Evolutionary conservation across 2,888 invertebrate species (phyloP), one percentile per base, ranked within the genome.

Genomic region (Apamea epomidion): DNA sequence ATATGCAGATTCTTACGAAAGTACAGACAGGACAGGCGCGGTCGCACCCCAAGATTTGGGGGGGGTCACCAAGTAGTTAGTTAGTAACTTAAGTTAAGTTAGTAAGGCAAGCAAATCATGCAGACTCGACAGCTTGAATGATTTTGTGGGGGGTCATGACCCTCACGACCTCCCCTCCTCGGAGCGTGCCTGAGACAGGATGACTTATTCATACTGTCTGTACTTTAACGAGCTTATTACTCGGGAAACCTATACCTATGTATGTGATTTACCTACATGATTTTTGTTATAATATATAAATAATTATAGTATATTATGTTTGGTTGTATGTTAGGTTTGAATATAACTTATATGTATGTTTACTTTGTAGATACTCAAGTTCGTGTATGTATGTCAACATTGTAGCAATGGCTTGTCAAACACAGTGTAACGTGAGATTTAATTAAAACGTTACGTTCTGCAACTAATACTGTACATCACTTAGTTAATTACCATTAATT

Each of bases 361-460:
- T 37, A 42, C 18, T 32, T 6, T 32, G n/a, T 32, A 21, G n/a
- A 29, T 65, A 51, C 12, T 76, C 67, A 76, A 67, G 37, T 54
- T 64, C 5, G 16, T n/a, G 16, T 21, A 25, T 37, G 78, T 16
- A 21, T 48, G 68, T 42, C 69, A 84, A 84, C 48, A 78, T 64
- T 69, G 79, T 58, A 48, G 29, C 48, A 70, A n/a, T 48, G 48
- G 18, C 69, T 65, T 70, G 69, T 79, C 85, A 81, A 84, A 84
- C 64, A 51, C 21, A 70, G 29, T 37, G 37, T 78, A 65, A 70
- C 37, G 37, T 48, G 42, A 70, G 58, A 70, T 65, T 84, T 79
- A 84, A 84, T 83, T 81, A 65, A 60, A 84, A 65, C 32, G 16
- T 69, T 16, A 83, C n/a, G 68, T 37, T 54, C 62, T 78, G 79